Evolutionary conservation across 2,113 vertebrate species (phyloP).

Genomic region (Cyanoramphus novaezelandiae): DNA sequence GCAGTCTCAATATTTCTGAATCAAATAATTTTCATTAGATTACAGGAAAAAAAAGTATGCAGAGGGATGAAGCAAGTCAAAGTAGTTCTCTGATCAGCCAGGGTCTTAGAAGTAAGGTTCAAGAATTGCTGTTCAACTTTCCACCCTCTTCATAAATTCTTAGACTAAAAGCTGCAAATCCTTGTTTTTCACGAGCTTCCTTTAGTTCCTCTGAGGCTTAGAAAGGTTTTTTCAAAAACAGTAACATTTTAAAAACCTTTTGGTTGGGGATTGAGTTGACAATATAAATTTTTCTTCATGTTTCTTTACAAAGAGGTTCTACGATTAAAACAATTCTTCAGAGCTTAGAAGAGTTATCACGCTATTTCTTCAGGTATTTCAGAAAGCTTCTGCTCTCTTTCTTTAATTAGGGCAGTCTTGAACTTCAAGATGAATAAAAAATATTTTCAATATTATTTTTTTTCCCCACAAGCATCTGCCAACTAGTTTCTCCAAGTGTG

Average conservation of each 20-base stretch:
- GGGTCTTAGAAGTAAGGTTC: not conserved
- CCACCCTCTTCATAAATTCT: not conserved
- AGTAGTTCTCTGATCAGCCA: not conserved
- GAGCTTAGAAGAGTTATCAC: not conserved
- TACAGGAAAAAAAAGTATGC: not conserved
- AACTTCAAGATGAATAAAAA: not conserved
- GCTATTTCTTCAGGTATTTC: not conserved
- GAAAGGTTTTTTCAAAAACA: not conserved
- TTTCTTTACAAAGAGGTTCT: not conserved
- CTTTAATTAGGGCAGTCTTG: not conserved
- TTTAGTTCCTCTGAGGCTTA: not conserved
- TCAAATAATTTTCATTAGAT: not conserved
- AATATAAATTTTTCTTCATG: not conserved
- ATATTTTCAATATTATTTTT: not conserved
- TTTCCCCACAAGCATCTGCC: not conserved
- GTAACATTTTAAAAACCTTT: conserved; percentile 8
- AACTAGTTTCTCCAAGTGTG: not conserved
- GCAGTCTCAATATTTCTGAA: not conserved
- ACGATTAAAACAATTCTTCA: not conserved
- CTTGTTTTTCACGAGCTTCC: not conserved
- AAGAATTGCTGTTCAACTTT: not conserved
- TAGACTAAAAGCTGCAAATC: not conserved
- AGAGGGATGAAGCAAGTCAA: not conserved
- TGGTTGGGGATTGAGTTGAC: not conserved
- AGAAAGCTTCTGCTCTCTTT: not conserved